phyloP scores from a whole-genome alignment of 2,113 vertebrate genomes.

The Bungarus multicinctus region DNA sequence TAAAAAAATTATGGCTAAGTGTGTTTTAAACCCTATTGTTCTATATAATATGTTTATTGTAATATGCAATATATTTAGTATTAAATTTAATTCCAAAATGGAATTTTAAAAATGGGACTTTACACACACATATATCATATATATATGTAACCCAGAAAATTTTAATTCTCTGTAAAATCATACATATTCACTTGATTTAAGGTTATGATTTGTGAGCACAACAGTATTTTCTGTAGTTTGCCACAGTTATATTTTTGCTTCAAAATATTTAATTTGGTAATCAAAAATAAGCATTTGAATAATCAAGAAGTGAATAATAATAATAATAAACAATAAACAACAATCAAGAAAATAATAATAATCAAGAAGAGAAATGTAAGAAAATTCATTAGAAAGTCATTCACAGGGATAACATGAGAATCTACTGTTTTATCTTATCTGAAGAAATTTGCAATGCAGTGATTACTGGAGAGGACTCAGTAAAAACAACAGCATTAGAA shows the following conservation, averaged over 20 bases:
- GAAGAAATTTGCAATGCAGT: not conserved
- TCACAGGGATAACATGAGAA: slow-evolving; percentile 6
- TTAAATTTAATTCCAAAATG: slow-evolving; percentile 21
- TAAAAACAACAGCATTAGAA: not conserved
- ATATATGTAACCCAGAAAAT: not conserved
- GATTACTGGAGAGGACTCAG: slow-evolving; percentile 20
- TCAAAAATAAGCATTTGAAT: slow-evolving; percentile 16
- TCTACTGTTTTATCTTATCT: not conserved
- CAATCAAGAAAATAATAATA: not conserved
- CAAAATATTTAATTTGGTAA: not conserved
- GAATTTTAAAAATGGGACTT: not conserved
- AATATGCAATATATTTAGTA: slow-evolving; percentile 19
- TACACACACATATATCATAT: not conserved
- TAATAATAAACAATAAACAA: not conserved
- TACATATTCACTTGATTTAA: slow-evolving; percentile 23
- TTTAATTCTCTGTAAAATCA: not conserved
- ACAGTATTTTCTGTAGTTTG: slow-evolving; percentile 1
- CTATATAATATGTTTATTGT: not conserved
- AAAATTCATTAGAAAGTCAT: slow-evolving; percentile 18
- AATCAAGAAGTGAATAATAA: slow-evolving; percentile 14
- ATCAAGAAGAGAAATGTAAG: slow-evolving; percentile 4
- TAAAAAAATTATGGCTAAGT: slow-evolving; percentile 7
- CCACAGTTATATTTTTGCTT: not conserved
- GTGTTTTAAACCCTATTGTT: slow-evolving; percentile 26
- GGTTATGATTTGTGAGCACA: slow-evolving; percentile 7